Evolutionary conservation across 2,113 vertebrate species (phyloP), one percentile per base, ranked within the genome.

Genomic region (Corythaeola cristata): DNA sequence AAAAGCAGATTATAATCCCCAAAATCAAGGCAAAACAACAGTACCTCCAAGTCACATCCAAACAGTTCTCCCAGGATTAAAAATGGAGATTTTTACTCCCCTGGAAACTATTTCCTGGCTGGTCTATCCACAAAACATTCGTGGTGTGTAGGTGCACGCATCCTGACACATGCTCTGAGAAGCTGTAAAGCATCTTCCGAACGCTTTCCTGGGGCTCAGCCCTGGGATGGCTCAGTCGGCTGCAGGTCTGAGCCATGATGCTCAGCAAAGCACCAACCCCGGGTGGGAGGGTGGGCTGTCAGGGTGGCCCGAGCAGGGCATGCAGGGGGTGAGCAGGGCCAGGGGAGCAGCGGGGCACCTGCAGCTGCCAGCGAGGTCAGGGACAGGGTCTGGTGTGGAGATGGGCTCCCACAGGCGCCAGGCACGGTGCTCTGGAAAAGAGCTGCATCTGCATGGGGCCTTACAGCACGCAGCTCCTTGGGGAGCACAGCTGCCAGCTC

Each of bases 81-180:
- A 94, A 87, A 4, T 6, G 3, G 64, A 52, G 27, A 30, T 41
- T 55, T 60, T 20, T 32, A 44, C 2, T 6, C 8, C 12, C 19
- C 23, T 30, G 18, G 27, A 66, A 71, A 66, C 8, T 33, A 22
- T 77, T 78, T 78, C 7, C n/a, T 6, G 27, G 14, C 24, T 50
- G 47, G 4, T 78, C 27, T 62, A 20, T 30, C 20, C 24, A 44
- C 27, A 24, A 35, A 87, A 33, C 6, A 6, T 37, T 8, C 0
- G 2, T 20, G 20, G 14, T 20, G 4, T 7, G 5, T 13, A n/a
- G 44, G 8, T n/a, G 28, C 22, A 24, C 1, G 2, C 2, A 0
- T 15, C 39, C 35, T 32, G 69, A 66, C 9, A 12, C 1, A 9
- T 0, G 4, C 52, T 56, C 35, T 27, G 52, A 55, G 58, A 35